Conservation (phyloP, 2,113 vertebrate genomes). For the Chaetura pelagica region DNA sequence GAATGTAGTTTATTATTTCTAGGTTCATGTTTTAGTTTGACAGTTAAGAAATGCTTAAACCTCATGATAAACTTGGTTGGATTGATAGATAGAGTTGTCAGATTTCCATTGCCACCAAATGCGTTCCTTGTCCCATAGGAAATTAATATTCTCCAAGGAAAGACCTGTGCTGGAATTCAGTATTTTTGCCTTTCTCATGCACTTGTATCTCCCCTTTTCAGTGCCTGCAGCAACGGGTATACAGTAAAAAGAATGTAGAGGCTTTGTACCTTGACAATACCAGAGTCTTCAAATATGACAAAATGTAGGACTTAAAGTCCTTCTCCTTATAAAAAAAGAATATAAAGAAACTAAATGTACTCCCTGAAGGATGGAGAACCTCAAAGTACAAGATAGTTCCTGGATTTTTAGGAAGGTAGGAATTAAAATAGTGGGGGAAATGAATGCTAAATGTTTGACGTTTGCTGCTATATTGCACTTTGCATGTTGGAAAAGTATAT, state of each 20-base stretch:
- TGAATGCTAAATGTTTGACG: background rate
- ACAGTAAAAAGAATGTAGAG: background rate
- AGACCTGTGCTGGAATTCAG: background rate
- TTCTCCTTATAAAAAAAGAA: background rate
- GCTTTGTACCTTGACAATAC: background rate
- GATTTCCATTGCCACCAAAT: slow-evolving; percentile 45
- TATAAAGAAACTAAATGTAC: background rate
- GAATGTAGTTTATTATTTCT: slow-evolving; percentile 45
- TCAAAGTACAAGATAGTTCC: background rate
- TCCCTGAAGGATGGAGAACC: background rate
- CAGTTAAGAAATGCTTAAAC: slow-evolving; percentile 51
- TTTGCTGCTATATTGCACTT: background rate
- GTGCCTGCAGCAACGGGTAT: background rate
- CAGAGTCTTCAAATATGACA: background rate
- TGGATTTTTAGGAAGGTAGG: background rate
- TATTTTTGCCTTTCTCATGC: slow-evolving; percentile 7
- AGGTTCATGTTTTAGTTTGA: slow-evolving; percentile 53
- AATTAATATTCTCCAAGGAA: slow-evolving; percentile 49
- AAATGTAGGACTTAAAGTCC: background rate
- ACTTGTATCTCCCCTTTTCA: background rate
- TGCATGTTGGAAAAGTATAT: background rate
- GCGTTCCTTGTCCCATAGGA: background rate
- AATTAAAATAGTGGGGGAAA: background rate
- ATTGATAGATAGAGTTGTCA: slow-evolving; percentile 62
- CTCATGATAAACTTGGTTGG: slow-evolving; percentile 48